phyloP scores from a whole-genome alignment of 2,888 invertebrate genomes.

The Andrena praecox region DNA sequence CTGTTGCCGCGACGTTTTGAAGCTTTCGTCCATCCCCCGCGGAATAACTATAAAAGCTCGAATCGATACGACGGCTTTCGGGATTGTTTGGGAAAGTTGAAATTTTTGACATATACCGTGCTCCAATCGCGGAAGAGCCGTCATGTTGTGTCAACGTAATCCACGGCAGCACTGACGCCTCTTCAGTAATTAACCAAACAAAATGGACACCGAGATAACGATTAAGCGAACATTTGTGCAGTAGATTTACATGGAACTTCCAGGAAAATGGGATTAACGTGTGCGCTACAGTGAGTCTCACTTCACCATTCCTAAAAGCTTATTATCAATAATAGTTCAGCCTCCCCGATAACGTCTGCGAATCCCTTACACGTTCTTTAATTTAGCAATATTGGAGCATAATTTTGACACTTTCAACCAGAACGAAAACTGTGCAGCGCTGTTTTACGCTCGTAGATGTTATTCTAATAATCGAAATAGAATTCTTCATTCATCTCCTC shows the following conservation, averaged over 20 bases:
- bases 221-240: constrained; percentile 81
- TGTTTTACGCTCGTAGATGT: constrained; percentile 14
- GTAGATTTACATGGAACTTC: constrained; percentile 78
- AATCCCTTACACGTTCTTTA: constrained; percentile 11
- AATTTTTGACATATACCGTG: constrained; percentile 52
- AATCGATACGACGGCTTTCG: constrained; percentile 5
- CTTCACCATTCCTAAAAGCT: constrained; percentile 37
- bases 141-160: constrained; percentile 82
- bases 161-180: constrained; percentile 84
- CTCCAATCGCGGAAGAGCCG: constrained; percentile 60
- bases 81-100: constrained; percentile 17
- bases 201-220: constrained; percentile 85
- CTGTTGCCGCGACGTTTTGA: constrained; percentile 31
- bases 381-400: constrained; percentile 61
- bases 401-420: constrained; percentile 51
- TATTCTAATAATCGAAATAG: background rate
- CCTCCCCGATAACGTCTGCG: background rate
- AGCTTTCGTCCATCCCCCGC: constrained; percentile 20
- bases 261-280: constrained; percentile 75
- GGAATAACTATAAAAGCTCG: constrained; percentile 24
- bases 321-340: constrained; percentile 4
- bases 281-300: constrained; percentile 76
- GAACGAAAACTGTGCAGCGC: constrained; percentile 10
- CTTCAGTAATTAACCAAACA: constrained; percentile 85
- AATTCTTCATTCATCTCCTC: constrained; percentile 8